phyloP scores from a whole-genome alignment of 2,113 vertebrate species.

The Leptobrachium ailaonicum region DNA sequence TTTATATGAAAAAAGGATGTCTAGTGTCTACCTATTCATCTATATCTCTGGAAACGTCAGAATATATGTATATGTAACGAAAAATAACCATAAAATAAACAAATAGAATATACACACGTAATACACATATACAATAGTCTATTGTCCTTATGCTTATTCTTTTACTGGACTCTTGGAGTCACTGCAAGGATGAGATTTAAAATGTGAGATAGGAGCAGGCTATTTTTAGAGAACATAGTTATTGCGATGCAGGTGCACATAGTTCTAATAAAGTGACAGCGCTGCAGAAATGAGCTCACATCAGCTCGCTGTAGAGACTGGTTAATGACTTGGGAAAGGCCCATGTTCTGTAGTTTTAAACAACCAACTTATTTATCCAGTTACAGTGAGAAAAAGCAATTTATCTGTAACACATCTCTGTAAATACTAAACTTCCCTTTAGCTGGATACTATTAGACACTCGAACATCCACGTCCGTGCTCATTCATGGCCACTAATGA shows the following conservation, averaged over 20 bases:
- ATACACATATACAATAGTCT: too few relatives aligned
- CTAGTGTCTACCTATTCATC: too few relatives aligned
- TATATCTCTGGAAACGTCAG: too few relatives aligned
- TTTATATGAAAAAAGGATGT: too few relatives aligned
- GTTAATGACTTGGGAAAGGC: constrained; percentile 40
- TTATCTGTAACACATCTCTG: constrained; percentile 38
- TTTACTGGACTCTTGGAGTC: constrained; percentile 28
- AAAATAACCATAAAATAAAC: too few relatives aligned
- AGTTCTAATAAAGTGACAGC: constrained; percentile 39
- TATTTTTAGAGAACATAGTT: constrained; percentile 47
- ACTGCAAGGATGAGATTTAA: constrained; percentile 22
- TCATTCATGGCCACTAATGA: constrained; percentile 28
- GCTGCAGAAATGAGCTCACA: constrained; percentile 34
- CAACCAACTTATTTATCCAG: constrained; percentile 46
- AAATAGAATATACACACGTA: too few relatives aligned
- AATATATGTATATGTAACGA: too few relatives aligned
- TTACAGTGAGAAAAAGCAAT: constrained; percentile 35
- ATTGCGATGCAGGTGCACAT: constrained; percentile 8
- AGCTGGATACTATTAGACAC: constrained; percentile 15
- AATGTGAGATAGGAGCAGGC: not conserved
- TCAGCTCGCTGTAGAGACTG: constrained; percentile 39
- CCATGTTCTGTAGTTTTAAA: constrained; percentile 57
- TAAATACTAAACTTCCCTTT: constrained; percentile 42
- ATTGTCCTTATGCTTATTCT: constrained; percentile 12
- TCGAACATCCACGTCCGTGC: constrained; percentile 17